Percentiles rank a stretch among this genome's conserved stretches.
These are phyloP conservation scores for Coboldia fuscipes DNA, from an alignment of 1,140 invertebrate species.

Conservation along the genomic window DNA sequence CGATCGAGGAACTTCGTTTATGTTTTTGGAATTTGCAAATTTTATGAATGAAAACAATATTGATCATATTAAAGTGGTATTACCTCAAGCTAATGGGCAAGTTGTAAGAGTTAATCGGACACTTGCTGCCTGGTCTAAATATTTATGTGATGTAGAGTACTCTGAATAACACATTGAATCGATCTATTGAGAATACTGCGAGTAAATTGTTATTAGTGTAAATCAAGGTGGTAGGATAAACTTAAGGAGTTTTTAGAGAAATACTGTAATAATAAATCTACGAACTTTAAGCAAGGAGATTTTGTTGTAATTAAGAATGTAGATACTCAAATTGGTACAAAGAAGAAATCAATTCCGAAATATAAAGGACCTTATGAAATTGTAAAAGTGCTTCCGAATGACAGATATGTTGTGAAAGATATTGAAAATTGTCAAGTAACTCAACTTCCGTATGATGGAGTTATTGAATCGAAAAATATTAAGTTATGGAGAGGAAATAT, in stretches of 20 bases:
- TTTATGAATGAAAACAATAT: conserved; percentile 6
- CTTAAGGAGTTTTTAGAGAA: no score
- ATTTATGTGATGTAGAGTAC: no score
- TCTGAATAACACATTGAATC: no score
- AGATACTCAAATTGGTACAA: conserved; percentile 6
- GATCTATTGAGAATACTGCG: no score
- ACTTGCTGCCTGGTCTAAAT: no score
- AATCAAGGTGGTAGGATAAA: no score
- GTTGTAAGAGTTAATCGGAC: no score
- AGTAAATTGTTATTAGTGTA: no score
- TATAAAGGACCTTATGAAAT: conserved; percentile 10
- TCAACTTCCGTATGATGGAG: conserved; percentile 8
- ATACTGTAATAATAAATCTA: no score
- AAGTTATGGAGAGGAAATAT: no score
- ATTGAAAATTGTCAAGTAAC: conserved; percentile 7
- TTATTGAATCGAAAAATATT: conserved; percentile 3
- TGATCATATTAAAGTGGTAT: conserved; percentile 6
- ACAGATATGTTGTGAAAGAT: conserved; percentile 9
- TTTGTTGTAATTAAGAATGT: conserved; percentile 9
- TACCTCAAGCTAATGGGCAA: conserved; percentile 6
- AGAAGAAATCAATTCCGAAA: conserved; percentile 8
- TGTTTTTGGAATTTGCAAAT: conserved; percentile 9
- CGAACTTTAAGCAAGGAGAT: conserved; percentile 8
- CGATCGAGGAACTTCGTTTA: conserved; percentile 12
- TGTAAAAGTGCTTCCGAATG: conserved; percentile 6